These are phyloP conservation scores for Dicrostonyx torquatus DNA, from an alignment of 2,797 vertebrate genomes.

Conservation along the genomic window DNA sequence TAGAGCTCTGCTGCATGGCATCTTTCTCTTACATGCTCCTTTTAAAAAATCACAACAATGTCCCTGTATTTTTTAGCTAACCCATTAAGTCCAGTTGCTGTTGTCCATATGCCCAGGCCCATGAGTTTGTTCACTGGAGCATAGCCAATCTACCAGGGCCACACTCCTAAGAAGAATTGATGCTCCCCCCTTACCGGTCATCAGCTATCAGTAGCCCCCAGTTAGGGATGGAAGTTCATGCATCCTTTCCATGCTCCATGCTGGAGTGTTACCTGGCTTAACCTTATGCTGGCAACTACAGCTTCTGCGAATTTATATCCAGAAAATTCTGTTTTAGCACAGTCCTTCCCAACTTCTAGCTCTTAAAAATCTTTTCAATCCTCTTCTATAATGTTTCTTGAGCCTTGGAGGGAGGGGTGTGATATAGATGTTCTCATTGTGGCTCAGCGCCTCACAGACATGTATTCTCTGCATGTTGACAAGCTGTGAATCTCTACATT, in stretches of 20 bases:
- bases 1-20: no score
- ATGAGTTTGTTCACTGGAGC: no score
- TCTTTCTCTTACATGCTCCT: no score
- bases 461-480: neutral
- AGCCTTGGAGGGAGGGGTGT: neutral
- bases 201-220: neutral
- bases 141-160: no score
- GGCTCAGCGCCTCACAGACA: neutral
- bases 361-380: neutral
- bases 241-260: no score
- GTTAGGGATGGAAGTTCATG: neutral
- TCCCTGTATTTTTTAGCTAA: no score
- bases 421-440: neutral
- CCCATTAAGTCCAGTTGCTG: neutral
- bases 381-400: neutral
- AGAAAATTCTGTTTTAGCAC: neutral
- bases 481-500: neutral
- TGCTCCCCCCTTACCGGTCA: no score
- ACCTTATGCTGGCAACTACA: neutral
- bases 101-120: neutral
- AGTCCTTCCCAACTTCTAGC: neutral
- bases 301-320: neutral
- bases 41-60: no score
- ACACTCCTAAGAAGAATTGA: neutral
- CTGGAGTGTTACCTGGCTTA: neutral